Conservation (phyloP, 2,888 invertebrate genomes). For the Polydrusus cervinus region DNA sequence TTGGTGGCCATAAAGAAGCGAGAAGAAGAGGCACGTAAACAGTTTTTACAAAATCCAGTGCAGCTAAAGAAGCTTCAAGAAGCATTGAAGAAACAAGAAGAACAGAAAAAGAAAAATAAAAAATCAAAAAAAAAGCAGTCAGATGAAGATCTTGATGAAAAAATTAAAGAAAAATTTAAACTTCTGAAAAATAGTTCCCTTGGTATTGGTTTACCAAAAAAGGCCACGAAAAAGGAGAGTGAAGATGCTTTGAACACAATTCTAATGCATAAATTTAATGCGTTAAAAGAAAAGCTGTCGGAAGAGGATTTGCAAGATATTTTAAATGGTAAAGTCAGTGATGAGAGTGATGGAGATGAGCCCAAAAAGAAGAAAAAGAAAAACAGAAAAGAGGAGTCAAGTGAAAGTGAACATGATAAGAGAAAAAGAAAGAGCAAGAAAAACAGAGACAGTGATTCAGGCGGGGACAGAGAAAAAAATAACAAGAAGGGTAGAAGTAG, state of each 20-base stretch:
- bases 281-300: conserved; percentile 75
- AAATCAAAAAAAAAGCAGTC: conserved; percentile 62
- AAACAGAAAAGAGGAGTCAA: conserved; percentile 54
- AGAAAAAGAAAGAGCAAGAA: conserved; percentile 47
- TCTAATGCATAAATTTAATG: conserved; percentile 81
- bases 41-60: conserved; percentile 92
- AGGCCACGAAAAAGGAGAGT: conserved; percentile 66
- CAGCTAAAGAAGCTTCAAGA: conserved; percentile 90
- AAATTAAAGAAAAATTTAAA: conserved; percentile 65
- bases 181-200: conserved; percentile 57
- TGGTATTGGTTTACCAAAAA: conserved; percentile 56
- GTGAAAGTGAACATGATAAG: conserved; percentile 62
- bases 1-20: conserved; percentile 90
- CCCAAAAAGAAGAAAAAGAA: conserved; percentile 35
- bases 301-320: conserved; percentile 68
- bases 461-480: conserved; percentile 22
- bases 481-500: conserved; percentile 56
- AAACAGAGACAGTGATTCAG: conserved; percentile 20
- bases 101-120: conserved; percentile 72
- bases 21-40: conserved; percentile 90
- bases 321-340: conserved; percentile 69
- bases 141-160: conserved; percentile 64
- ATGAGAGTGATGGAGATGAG: conserved; percentile 65
- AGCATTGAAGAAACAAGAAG: conserved; percentile 78
- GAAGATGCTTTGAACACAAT: conserved; percentile 78